Evolutionary conservation across 2,113 vertebrate genomes (phyloP), one percentile per base, ranked within the genome.

Genomic region (Hymenochirus boettgeri): DNA sequence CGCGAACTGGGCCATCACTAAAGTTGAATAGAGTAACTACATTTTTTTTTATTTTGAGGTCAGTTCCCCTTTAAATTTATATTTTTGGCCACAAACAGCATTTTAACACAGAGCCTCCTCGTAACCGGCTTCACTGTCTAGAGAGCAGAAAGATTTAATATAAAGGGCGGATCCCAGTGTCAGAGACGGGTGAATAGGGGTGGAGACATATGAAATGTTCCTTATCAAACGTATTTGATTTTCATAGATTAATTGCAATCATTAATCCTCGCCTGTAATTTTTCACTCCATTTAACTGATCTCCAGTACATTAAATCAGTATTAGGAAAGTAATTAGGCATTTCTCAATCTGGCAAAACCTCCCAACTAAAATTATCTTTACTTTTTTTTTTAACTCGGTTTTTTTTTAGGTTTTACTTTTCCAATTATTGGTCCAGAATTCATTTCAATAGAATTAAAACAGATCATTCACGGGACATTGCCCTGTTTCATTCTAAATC

Each of bases 231-330:
- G 25, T 50, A 59, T 67, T 67, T 59, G 55, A 67, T 67, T 67
- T 57, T 35, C 25, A 67, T 50, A 67, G 64, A 67, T 67, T 67
- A 67, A 67, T 67, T 67, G 64, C 56, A 52, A 52, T 53, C 64
- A 67, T 67, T 67, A 67, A 58, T 67, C 64, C 46, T 67, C 64
- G 58, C 59, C 46, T 67, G 56, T 67, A 67, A 67, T 67, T 67
- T 67, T 67, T 67, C 64, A 67, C 64, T 67, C 64, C 64, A 67
- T 67, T 67, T 67, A 67, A 67, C 64, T 67, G 64, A 59, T 67
- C 46, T 59, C 26, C 64, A 67, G 56, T 67, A 67, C 64, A 67
- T 67, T 67, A 67, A 67, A 67, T 51, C 52, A 59, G 64, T 56
- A 67, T 67, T 67, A 67, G 52, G 46, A 67, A 59, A 67, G 64